Evolutionary conservation across 2,888 invertebrate species (phyloP), one percentile per base, ranked within the genome.

Genomic region (Trileptium ribeirensis): DNA sequence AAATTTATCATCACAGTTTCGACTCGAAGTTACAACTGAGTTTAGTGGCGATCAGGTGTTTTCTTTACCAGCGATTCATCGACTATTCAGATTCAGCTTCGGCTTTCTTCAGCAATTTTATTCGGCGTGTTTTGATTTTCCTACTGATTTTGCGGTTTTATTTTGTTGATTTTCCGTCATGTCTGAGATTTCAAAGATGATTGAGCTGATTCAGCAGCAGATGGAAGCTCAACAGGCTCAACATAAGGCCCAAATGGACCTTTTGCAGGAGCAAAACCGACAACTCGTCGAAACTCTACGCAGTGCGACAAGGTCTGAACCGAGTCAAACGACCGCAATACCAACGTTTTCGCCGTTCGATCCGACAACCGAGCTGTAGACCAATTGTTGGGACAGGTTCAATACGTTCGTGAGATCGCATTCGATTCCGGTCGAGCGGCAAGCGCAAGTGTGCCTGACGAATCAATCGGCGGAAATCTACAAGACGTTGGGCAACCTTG

Each of bases 391-490:
- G 70, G 70, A 70, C 33, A 8, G 70, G 8, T 70, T 70, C n/a
- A 8, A n/a, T 36, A 70, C 70, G 15, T 70, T 70, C 33, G 70
- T n/a, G 8, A n/a, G 70, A 19, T 8, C 70, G 8, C 70, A 70
- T 70, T 70, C 70, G 15, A n/a, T 70, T 8, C n/a, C 70, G 36
- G 70, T 8, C 8, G 33, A 70, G 8, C 15, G 33, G 15, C 3
- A 70, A 31, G 70, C 70, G 8, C 70, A 70, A 70, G n/a, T 70
- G 8, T 70, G 3, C 70, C 70, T 70, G 70, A 70, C 70, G 33
- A 70, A 70, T 31, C 70, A 70, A 36, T 19, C 70, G 15, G n/a
- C 3, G n/a, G 70, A 70, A 29, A n/a, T 70, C 36, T 70, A 70
- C 33, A 8, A n/a, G 8, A 8, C n/a, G 15, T 36, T 70, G 36